These are phyloP conservation scores for Drosophila nikananu DNA, from an alignment of 1,140 invertebrate species.

Conservation along the genomic window DNA sequence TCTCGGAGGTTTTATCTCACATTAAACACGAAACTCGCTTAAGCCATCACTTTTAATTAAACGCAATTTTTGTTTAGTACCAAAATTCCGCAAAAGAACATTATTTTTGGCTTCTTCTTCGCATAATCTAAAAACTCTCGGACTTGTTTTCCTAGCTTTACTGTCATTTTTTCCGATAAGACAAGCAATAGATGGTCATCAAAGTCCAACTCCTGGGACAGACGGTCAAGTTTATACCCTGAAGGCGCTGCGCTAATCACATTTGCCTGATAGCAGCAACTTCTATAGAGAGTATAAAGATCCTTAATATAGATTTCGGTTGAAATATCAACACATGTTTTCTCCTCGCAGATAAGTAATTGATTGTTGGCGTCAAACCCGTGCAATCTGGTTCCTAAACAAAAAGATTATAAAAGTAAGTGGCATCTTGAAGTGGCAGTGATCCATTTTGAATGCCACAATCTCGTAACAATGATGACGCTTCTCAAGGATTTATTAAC, in stretches of 20 bases:
- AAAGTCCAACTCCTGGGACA: conserved; percentile 30
- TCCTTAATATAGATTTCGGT: conserved; percentile 43
- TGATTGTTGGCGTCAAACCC: conserved; percentile 12
- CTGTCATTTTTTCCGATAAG: conserved; percentile 6
- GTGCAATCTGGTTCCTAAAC: not conserved
- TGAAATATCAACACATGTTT: conserved; percentile 13
- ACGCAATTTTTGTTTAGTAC: not conserved
- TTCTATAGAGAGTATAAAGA: conserved; percentile 4
- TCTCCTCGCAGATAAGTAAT: conserved; percentile 11
- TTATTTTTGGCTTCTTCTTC: not conserved
- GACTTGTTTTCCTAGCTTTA: conserved; percentile 6
- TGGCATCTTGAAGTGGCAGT: conserved; percentile 15
- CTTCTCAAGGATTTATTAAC: conserved; percentile 5
- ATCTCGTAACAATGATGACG: conserved; percentile 14
- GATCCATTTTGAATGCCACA: conserved; percentile 16
- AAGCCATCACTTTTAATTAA: conserved; percentile 9
- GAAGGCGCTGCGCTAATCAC: conserved; percentile 19
- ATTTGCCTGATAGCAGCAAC: conserved; percentile 33
- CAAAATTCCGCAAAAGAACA: not conserved
- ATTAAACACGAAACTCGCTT: conserved; percentile 8
- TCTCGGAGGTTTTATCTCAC: conserved; percentile 1
- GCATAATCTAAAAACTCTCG: not conserved
- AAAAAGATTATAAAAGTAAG: conserved; percentile 3
- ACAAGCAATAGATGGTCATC: conserved; percentile 16
- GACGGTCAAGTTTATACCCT: conserved; percentile 42